phyloP scores from a whole-genome alignment of 1,140 invertebrate genomes.

The Tetranychus urticae region DNA sequence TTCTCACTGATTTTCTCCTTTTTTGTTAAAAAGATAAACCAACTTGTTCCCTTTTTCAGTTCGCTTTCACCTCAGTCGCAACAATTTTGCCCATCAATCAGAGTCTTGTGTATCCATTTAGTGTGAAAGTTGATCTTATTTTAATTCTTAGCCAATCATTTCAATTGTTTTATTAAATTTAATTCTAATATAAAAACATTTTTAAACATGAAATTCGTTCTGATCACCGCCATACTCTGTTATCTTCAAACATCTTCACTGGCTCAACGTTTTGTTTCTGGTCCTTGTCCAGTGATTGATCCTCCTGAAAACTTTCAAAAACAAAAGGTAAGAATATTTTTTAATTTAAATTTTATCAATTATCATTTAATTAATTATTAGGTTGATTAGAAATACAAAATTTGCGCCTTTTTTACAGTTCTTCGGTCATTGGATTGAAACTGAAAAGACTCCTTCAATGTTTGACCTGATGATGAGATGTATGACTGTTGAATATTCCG shows the following conservation, averaged over 20 bases:
- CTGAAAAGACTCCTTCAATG: constrained; percentile 9
- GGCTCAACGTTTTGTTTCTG: constrained; percentile 6
- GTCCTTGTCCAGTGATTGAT: constrained; percentile 4
- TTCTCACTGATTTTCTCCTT: no score
- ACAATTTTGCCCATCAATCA: neutral
- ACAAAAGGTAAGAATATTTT: neutral
- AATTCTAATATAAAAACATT: no score
- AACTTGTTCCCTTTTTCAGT: no score
- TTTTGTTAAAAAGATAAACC: no score
- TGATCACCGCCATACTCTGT: no score
- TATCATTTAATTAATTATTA: neutral
- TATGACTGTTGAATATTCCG: constrained; percentile 7
- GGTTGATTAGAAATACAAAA: neutral
- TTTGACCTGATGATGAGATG: constrained; percentile 11
- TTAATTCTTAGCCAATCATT: no score
- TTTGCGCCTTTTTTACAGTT: constrained; percentile 1
- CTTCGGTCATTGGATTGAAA: constrained; percentile 10
- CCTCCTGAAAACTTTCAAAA: constrained; percentile 5
- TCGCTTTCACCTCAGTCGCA: no score
- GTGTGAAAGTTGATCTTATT: neutral
- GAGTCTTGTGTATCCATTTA: neutral
- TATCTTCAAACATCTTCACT: neutral
- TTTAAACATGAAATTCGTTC: no score
- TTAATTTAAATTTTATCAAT: neutral
- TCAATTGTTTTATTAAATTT: no score